Evolutionary conservation across 2,113 vertebrate species (phyloP).

Genomic region (Procavia capensis): DNA sequence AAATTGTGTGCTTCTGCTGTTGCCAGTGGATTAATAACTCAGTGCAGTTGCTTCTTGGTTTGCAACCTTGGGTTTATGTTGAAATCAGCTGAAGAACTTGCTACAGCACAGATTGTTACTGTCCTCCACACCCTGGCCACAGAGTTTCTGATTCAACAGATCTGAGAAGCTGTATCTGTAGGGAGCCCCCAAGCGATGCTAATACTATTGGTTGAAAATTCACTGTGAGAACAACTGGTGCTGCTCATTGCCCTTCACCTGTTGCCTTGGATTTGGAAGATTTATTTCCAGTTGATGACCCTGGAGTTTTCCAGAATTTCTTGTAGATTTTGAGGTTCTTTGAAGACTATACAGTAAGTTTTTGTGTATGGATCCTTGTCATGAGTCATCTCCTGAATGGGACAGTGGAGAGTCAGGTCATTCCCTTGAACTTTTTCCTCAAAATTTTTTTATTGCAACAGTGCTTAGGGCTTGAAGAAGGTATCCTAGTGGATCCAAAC

Average conservation of each 20-base stretch:
- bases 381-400: not conserved
- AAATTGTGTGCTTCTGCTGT: not conserved
- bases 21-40: not conserved
- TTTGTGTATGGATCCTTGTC: not conserved
- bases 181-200: not conserved
- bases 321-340: not conserved
- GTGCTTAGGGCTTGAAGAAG: not conserved
- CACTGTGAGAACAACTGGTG: not conserved
- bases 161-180: not conserved
- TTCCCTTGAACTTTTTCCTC: not conserved
- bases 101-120: not conserved
- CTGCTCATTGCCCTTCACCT: not conserved
- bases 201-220: not conserved
- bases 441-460: not conserved
- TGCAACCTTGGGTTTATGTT: too few relatives aligned
- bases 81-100: not conserved
- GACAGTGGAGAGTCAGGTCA: not conserved
- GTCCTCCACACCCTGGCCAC: not conserved
- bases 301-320: not conserved
- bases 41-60: not conserved
- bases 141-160: too few relatives aligned
- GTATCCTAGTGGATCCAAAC: not conserved
- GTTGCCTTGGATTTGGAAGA: not conserved
- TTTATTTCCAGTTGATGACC: not conserved
- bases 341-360: not conserved